A percentile compares a stretch with the other conserved stretches of the same genome.
phyloP scores from a whole-genome alignment of 2,797 vertebrate species.

The Fistularia commersonii region DNA sequence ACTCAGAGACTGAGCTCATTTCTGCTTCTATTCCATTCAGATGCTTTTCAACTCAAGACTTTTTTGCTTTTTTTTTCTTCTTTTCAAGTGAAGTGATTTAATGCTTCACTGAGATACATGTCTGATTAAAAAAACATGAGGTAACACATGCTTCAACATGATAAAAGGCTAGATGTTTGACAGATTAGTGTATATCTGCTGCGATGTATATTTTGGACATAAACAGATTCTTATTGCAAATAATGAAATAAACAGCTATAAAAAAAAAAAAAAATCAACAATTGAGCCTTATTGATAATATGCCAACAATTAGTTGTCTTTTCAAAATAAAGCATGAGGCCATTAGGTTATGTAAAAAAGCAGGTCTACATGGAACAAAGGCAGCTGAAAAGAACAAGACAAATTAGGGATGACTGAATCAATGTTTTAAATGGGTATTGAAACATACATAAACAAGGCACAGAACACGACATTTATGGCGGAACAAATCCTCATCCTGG shows the following conservation, averaged over 20 bases:
- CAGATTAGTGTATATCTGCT: too few relatives aligned
- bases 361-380: not conserved
- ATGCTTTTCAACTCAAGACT: too few relatives aligned
- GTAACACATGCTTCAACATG: too few relatives aligned
- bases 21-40: too few relatives aligned
- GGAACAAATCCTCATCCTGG: slow-evolving; percentile 19
- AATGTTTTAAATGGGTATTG: slow-evolving; percentile 22
- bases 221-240: slow-evolving; percentile 4
- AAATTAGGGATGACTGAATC: slow-evolving; percentile 16
- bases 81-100: too few relatives aligned
- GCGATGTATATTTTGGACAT: not conserved
- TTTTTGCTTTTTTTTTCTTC: too few relatives aligned
- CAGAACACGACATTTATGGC: slow-evolving; percentile 13
- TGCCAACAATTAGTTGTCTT: too few relatives aligned
- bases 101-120: too few relatives aligned
- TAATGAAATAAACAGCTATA: not conserved
- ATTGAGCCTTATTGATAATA: too few relatives aligned
- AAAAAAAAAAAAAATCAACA: too few relatives aligned
- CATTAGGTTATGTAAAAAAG: slow-evolving; percentile 5
- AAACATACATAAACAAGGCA: slow-evolving; percentile 25
- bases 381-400: slow-evolving; percentile 4
- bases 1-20: too few relatives aligned
- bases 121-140: too few relatives aligned
- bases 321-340: not conserved
- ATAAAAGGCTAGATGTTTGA: not conserved